Percentiles rank a stretch among this genome's conserved stretches.
These are phyloP conservation scores for Aromia moschata DNA, from an alignment of 2,888 invertebrate genomes.

Conservation along the genomic window DNA sequence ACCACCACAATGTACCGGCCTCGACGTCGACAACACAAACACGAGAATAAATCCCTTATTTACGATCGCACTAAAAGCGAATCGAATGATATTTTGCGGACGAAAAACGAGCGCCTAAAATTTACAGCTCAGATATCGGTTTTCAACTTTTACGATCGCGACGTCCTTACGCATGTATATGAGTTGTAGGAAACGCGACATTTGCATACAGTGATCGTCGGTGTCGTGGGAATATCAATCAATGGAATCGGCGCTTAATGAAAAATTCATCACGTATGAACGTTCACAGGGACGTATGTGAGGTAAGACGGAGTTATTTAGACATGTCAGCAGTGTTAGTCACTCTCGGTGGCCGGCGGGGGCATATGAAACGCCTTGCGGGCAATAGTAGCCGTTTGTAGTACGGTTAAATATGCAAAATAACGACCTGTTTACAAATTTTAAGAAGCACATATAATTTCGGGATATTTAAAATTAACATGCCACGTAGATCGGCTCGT, in stretches of 20 bases:
- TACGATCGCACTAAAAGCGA: conserved; percentile 2
- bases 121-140: conserved; percentile 1
- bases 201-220: conserved; percentile 19
- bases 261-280: conserved; percentile 39
- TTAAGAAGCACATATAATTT: no score
- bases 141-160: conserved; percentile 5
- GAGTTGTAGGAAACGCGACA: conserved; percentile 12
- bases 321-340: conserved; percentile 22
- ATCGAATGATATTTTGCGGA: conserved; percentile 4
- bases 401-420: not conserved
- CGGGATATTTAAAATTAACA: no score
- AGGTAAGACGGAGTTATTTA: conserved; percentile 26
- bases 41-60: conserved; percentile 7
- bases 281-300: conserved; percentile 45
- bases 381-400: not conserved
- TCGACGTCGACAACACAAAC: no score
- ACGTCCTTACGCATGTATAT: conserved; percentile 2
- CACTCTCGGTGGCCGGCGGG: conserved; percentile 5
- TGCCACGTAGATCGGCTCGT: no score
- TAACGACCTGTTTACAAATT: no score
- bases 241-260: conserved; percentile 29
- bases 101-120: conserved; percentile 2
- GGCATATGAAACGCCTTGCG: not conserved
- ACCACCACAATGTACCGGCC: no score
- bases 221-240: conserved; percentile 37